Base-by-base conservation (phyloP, 1,140 invertebrate genomes). In the Hylyphantes graminicola region DNA sequence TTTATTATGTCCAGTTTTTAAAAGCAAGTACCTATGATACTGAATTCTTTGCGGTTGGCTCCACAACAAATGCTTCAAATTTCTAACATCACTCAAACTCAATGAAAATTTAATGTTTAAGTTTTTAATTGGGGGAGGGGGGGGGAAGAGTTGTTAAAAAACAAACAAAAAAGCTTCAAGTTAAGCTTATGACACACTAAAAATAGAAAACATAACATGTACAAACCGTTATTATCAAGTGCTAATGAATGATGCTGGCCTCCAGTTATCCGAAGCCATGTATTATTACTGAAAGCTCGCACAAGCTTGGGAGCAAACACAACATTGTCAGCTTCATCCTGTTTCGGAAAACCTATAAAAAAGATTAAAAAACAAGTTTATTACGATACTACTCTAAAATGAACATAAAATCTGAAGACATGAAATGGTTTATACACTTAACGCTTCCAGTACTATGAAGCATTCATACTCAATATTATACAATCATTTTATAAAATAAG, bases 271-370 rank as follows among this genome's bases (percentile, higher is more conserved):
- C 92, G 89, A 53, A 68, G 61, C 88, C 88, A 88, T 10, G 72
- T 75, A 61, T 75, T 86, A 54, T 50, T 50, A 57, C 57, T 65
- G 54, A 89, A 57, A 92, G 92, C 86, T 91, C 89, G 87, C 90
- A 93, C 77, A 92, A 89, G 5, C 89, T 90, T 15, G 83, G 68
- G 63, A 4, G 54, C 17, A 53, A 59, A 74, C 57, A n/a, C 86
- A 51, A 79, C 85, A 50, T 87, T 88, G 57, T 89, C 90, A 57
- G 91, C 89, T 70, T 90, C 89, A 84, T 93, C 51, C 35, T 70
- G 35, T 12, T 70, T 70, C 51, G 4, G 10, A 17, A 48, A 90
- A 86, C 93, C 93, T 94, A n/a, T n/a, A n/a, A n/a, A n/a, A n/a
- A 78, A 75, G 75, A 2, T 35, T 77, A 67, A 48, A 59, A 59